These are phyloP conservation scores for Trissonchulus latispiculum DNA, from an alignment of 2,888 invertebrate species.

Conservation along the genomic window DNA sequence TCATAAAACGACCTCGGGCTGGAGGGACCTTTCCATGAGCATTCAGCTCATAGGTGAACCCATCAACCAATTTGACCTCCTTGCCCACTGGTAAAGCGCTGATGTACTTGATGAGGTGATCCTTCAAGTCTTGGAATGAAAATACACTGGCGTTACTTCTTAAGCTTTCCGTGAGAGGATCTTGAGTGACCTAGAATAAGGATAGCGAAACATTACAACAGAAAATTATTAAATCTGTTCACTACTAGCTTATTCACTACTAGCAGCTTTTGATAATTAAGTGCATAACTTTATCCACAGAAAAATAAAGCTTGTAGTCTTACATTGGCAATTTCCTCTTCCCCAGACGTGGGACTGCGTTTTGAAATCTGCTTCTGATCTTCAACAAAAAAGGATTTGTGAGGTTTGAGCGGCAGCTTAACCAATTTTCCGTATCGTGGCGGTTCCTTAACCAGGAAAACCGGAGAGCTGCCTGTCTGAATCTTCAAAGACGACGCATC, in stretches of 20 bases:
- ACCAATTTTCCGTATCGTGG: slow-evolving; percentile 37
- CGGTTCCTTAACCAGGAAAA: slow-evolving; percentile 40
- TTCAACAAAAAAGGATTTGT: too few species aligned
- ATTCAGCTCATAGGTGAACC: not conserved
- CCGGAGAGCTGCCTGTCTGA: slow-evolving; percentile 50
- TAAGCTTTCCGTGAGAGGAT: not conserved
- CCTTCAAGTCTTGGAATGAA: not conserved
- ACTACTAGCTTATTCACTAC: too few species aligned
- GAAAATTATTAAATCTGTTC: too few species aligned
- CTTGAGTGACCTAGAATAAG: not conserved
- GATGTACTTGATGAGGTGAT: not conserved
- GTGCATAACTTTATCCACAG: too few species aligned
- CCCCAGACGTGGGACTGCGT: too few species aligned
- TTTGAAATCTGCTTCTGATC: too few species aligned
- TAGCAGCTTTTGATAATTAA: too few species aligned
- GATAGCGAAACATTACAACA: too few species aligned
- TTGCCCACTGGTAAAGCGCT: not conserved
- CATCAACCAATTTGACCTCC: not conserved
- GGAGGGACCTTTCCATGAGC: slow-evolving; percentile 10
- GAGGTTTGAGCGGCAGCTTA: not conserved
- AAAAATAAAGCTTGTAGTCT: too few species aligned
- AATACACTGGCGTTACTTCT: not conserved
- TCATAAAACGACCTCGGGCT: slow-evolving; percentile 8
- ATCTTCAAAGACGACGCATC: not conserved
- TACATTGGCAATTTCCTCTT: too few species aligned